Percentiles rank a stretch among this genome's conserved stretches.
Evolutionary conservation across 2,113 vertebrate species (phyloP).

Genomic region (Siphamia tubifer): DNA sequence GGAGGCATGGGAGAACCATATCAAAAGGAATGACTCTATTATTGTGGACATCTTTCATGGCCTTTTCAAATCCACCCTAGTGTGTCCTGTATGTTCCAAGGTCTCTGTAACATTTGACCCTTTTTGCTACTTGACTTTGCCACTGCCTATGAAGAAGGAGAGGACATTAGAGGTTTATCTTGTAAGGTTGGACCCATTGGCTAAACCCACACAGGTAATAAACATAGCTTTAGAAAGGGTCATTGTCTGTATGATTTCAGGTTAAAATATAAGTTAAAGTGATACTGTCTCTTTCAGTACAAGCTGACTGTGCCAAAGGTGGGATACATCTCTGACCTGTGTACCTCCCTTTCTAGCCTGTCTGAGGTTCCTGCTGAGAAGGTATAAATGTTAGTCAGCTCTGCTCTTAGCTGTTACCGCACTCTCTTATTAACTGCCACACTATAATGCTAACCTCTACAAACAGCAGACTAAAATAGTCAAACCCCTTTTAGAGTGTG

Average conservation of each 20-base stretch:
- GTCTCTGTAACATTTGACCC: conserved; percentile 98
- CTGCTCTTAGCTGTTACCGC: neutral
- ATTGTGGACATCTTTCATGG: conserved; percentile 99
- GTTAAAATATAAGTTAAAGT: neutral
- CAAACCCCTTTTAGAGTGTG: neutral
- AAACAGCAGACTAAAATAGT: neutral
- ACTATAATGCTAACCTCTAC: conserved; percentile 3
- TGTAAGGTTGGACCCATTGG: conserved; percentile 91
- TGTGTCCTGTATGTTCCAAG: conserved; percentile 95
- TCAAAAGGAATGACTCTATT: conserved; percentile 98
- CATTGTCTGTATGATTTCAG: neutral
- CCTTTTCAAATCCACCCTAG: conserved; percentile 97
- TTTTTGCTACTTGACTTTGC: conserved; percentile 98
- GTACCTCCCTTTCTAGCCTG: conserved; percentile 87
- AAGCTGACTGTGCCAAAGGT: conserved; percentile 98
- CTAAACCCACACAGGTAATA: conserved; percentile 92
- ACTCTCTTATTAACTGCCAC: neutral
- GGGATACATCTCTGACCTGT: conserved; percentile 96
- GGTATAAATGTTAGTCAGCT: conserved; percentile 74
- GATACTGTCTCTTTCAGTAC: conserved; percentile 82
- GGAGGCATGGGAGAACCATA: conserved; percentile 98
- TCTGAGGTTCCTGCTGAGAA: conserved; percentile 92
- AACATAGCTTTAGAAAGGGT: neutral
- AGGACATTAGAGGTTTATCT: conserved; percentile 95
- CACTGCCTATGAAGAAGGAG: conserved; percentile 97